Percentiles rank a stretch among this genome's conserved stretches.
Conservation (phyloP, 2,888 invertebrate genomes). For the Tortricodes alternella region DNA sequence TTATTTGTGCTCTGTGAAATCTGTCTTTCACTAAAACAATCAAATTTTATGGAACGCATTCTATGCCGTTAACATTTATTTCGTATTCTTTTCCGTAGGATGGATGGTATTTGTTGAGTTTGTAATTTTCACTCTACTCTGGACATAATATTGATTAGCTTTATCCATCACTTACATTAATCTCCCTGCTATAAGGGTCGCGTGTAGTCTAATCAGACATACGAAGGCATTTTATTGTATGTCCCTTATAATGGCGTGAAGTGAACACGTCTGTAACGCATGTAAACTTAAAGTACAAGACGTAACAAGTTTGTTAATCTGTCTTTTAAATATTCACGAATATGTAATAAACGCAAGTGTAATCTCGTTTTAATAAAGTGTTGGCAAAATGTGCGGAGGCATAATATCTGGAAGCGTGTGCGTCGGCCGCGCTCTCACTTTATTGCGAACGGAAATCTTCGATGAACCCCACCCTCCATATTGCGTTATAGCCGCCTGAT, state of each 20-base stretch:
- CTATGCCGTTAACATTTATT: conserved; percentile 1
- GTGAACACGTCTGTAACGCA: not conserved
- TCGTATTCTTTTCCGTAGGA: conserved; percentile 5
- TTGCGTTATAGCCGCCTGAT: conserved; percentile 60
- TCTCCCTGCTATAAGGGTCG: no score
- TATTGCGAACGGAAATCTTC: conserved; percentile 75
- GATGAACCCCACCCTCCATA: conserved; percentile 49
- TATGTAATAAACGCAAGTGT: conserved; percentile 37
- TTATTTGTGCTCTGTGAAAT: conserved; percentile 4
- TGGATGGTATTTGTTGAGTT: conserved; percentile 15
- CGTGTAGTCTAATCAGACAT: no score
- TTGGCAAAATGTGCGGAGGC: conserved; percentile 51
- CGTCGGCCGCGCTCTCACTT: conserved; percentile 58
- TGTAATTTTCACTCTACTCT: no score
- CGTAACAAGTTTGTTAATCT: conserved; percentile 4
- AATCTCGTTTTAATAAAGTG: conserved; percentile 45
- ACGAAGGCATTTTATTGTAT: no score
- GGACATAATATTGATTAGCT: no score
- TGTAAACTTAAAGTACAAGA: not conserved
- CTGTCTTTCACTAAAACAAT: conserved; percentile 20
- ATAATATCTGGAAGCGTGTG: conserved; percentile 68
- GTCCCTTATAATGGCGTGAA: no score
- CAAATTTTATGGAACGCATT: conserved; percentile 16
- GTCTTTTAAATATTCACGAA: conserved; percentile 3
- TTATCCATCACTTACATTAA: no score